A percentile compares a stretch with the other conserved stretches of the same genome.
Evolutionary conservation across 1,140 invertebrate species (phyloP).

Genomic region (Vollenhovia emeryi): DNA sequence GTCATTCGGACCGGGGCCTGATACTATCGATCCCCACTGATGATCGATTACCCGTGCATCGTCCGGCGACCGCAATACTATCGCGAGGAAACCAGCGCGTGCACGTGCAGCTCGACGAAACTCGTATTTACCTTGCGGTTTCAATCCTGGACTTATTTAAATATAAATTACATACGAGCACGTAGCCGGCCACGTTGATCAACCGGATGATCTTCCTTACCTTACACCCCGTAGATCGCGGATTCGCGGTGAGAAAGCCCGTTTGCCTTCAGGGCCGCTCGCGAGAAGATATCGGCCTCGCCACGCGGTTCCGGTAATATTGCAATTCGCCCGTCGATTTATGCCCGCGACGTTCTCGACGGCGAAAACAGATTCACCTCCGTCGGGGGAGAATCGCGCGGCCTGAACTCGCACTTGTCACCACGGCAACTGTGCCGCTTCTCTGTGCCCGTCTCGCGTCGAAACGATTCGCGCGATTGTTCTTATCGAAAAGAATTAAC

Average conservation of each 20-base stretch:
- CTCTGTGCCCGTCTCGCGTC: not conserved
- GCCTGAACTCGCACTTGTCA: not conserved
- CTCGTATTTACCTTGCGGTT: conserved; percentile 83
- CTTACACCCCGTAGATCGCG: conserved; percentile 46
- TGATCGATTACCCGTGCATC: conserved; percentile 66
- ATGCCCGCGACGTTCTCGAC: not conserved
- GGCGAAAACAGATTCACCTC: not conserved
- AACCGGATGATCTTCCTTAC: conserved; percentile 53
- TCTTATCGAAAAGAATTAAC: not conserved
- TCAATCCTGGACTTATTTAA: conserved; percentile 81
- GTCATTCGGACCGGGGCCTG: not conserved
- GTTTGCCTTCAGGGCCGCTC: conserved; percentile 22
- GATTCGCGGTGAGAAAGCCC: conserved; percentile 47
- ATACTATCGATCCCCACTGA: conserved; percentile 56
- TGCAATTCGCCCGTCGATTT: not conserved
- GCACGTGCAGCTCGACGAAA: conserved; percentile 60
- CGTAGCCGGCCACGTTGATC: conserved; percentile 61
- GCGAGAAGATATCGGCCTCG: not conserved
- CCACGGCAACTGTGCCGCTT: not conserved
- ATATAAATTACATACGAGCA: conserved; percentile 81
- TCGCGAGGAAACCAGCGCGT: conserved; percentile 66
- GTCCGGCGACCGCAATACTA: conserved; percentile 76
- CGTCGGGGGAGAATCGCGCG: not conserved
- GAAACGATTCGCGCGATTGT: not conserved
- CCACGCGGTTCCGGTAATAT: not conserved